phyloP scores from a whole-genome alignment of 2,888 invertebrate genomes.

The Callosobruchus maculatus region DNA sequence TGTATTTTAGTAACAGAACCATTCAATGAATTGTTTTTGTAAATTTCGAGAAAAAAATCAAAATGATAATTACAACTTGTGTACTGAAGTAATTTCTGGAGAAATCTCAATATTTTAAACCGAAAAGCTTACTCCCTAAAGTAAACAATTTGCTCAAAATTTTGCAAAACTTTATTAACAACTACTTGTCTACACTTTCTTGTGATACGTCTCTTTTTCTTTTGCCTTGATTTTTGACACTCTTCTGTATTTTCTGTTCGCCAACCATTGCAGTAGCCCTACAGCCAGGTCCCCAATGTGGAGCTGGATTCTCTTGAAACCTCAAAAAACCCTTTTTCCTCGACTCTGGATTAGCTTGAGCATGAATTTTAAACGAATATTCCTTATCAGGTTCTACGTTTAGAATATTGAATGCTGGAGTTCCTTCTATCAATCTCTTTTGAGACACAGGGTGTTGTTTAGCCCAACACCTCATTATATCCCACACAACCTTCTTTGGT shows the following conservation, averaged over 20 bases:
- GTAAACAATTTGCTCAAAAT: no score
- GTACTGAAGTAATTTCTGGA: no score
- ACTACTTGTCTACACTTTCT: background rate
- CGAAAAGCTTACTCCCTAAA: no score
- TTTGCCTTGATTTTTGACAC: conserved; percentile 66
- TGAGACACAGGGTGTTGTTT: conserved; percentile 63
- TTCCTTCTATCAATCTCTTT: conserved; percentile 55
- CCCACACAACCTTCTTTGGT: conserved; percentile 84
- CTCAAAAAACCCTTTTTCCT: conserved; percentile 68
- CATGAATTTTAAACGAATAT: conserved; percentile 56
- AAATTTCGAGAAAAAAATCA: no score
- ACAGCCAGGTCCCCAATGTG: conserved; percentile 90
- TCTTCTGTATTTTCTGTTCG: conserved; percentile 59
- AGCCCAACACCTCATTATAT: conserved; percentile 82
- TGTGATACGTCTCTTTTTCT: conserved; percentile 41
- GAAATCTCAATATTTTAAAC: no score
- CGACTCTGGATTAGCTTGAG: conserved; percentile 78
- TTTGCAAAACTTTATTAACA: no score
- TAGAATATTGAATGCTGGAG: conserved; percentile 56
- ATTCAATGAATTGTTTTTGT: no score
- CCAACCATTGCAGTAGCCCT: conserved; percentile 72
- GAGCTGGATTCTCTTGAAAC: conserved; percentile 83
- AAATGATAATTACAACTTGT: no score
- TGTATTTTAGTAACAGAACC: no score
- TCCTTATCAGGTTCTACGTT: conserved; percentile 50